phyloP scores from a whole-genome alignment of 2,113 vertebrate species.

The Podarcis cretensis region DNA sequence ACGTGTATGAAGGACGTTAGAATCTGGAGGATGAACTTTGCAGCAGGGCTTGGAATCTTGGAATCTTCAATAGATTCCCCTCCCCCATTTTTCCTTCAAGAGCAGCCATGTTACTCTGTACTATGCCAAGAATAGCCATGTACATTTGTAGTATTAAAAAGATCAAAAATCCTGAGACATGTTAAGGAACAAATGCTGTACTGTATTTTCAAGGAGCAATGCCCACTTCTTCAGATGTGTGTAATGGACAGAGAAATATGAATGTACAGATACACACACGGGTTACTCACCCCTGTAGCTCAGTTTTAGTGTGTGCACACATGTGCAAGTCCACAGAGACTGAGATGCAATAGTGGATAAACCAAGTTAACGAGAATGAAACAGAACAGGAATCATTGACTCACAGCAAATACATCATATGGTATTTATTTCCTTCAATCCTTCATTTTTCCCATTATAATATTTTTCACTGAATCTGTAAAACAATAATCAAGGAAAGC shows the following conservation, averaged over 20 bases:
- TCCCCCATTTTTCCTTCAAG: not conserved
- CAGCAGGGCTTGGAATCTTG: not conserved
- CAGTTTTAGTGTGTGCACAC: not conserved
- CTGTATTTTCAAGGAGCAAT: not conserved
- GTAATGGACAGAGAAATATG: not conserved
- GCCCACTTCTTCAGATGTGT: not conserved
- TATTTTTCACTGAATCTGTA: not conserved
- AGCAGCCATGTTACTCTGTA: not conserved
- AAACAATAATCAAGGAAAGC: slow-evolving; percentile 15
- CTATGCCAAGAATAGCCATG: not conserved
- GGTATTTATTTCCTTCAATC: not conserved
- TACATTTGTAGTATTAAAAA: not conserved
- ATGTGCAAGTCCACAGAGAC: not conserved
- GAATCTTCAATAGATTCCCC: not conserved
- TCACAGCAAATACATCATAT: not conserved
- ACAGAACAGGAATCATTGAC: not conserved
- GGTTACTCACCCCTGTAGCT: not conserved
- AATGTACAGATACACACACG: not conserved
- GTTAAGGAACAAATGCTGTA: not conserved
- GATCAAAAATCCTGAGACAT: not conserved
- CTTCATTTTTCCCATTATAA: not conserved
- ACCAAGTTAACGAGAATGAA: not conserved
- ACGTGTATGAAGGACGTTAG: not conserved
- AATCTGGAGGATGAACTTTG: not conserved
- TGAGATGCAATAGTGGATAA: not conserved